These are phyloP conservation scores for Sebastes taczanowskii DNA, from an alignment of 2,797 vertebrate species.

Conservation along the genomic window DNA sequence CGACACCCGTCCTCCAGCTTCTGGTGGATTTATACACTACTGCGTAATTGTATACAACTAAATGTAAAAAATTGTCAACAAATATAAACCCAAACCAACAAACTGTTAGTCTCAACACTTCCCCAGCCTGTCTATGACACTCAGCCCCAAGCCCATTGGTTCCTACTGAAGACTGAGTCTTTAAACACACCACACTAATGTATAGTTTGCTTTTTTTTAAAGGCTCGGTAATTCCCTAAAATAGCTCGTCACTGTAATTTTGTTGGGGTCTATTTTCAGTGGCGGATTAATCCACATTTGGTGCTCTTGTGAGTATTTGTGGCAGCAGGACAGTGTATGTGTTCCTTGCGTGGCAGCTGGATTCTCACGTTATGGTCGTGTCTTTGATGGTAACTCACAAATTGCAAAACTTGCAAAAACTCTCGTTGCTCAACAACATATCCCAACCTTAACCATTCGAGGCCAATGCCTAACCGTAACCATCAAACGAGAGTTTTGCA, in stretches of 20 bases:
- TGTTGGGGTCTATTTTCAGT: background rate
- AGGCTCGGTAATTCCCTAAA: background rate
- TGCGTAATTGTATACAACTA: background rate
- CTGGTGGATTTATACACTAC: background rate
- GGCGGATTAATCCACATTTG: background rate
- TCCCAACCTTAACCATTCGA: no score
- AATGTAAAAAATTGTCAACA: background rate
- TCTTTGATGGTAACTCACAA: no score
- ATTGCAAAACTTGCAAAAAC: no score
- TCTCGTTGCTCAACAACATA: no score
- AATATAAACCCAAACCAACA: background rate
- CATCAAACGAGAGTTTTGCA: fast-evolving
- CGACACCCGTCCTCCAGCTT: background rate
- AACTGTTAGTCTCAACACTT: fast-evolving
- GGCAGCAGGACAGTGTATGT: background rate
- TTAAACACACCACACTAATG: no score
- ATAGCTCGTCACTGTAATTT: background rate
- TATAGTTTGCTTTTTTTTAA: no score
- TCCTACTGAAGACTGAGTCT: no score
- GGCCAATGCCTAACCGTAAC: no score
- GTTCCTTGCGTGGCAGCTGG: no score
- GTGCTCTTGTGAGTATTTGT: background rate
- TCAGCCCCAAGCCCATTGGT: no score
- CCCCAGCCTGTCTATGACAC: background rate
- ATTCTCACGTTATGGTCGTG: no score